Evolutionary conservation across 2,113 vertebrate species (phyloP), one percentile per base, ranked within the genome.

Genomic region (Aspidoscelis tigris): DNA sequence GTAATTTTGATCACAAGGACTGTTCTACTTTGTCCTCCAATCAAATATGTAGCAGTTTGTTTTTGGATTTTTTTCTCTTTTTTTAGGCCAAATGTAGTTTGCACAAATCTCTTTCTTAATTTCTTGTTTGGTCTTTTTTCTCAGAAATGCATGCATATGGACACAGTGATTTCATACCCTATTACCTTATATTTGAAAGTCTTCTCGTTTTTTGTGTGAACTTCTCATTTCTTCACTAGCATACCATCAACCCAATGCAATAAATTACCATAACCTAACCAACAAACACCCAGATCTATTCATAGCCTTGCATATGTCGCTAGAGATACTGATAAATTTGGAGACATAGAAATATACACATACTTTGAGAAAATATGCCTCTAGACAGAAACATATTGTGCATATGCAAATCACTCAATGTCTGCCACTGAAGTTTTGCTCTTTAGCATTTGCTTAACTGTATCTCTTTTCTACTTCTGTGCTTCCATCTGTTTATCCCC

Each of bases 371-470:
- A 96, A 94, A 92, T 92, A 91, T 93, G 92, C 92, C 95, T 93
- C 92, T 75, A 93, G 95, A 95, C 94, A 96, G 95, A 96, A 96
- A 90, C 95, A 96, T 95, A 96, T 95, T 96, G 95, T 94, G 93
- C 92, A 93, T 94, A 96, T 96, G 95, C 94, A 96, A 95, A 96
- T 96, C 92, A 86, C 89, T 55, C 71, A 4, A 81, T 93, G 96
- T 96, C 96, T 96, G 94, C 88, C 92, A 91, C 94, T 88, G 89
- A 94, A 95, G 93, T 86, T 94, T 93, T 95, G 93, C 94, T 95
- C 95, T 96, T 96, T 96, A 95, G 90, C 92, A 93, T 94, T 94
- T 91, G 84, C 88, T 93, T 93, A 89, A 85, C 88, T 94, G 83
- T 90, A 90, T 93, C 91, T 91, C 72, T 92, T 93, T 90, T 91